phyloP scores from a whole-genome alignment of 2,113 vertebrate species.

The zebrafish (Danio rerio) region DNA sequence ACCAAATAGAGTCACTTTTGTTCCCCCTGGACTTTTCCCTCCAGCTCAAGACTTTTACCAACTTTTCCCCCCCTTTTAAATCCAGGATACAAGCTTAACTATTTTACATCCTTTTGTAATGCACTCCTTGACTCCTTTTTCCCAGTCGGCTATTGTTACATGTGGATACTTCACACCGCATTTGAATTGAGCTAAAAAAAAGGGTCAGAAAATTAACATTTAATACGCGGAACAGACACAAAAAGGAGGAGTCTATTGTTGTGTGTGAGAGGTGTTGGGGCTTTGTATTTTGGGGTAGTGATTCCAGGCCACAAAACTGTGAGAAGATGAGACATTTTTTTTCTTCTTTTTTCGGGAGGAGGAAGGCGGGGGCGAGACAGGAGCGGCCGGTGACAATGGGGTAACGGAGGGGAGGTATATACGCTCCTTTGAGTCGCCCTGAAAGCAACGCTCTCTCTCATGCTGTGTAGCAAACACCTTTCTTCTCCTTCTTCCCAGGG shows the following conservation, averaged over 20 bases:
- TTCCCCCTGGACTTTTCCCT: not conserved
- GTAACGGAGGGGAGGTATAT: conserved; percentile 51
- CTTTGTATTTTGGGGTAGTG: conserved; percentile 68
- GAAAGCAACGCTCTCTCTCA: conserved; percentile 46
- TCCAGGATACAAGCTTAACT: conserved; percentile 10
- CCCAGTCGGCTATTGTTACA: conserved; percentile 32
- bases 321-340: conserved; percentile 59
- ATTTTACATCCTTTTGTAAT: conserved; percentile 12
- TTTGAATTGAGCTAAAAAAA: conserved; percentile 38
- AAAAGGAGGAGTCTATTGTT: conserved; percentile 41
- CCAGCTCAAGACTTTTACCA: not conserved
- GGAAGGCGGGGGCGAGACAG: conserved; percentile 33
- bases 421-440: conserved; percentile 51
- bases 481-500: conserved; percentile 38
- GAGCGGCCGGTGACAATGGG: conserved; percentile 57
- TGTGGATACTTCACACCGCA: conserved; percentile 49
- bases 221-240: conserved; percentile 51
- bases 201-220: conserved; percentile 55
- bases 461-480: conserved; percentile 62
- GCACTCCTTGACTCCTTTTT: conserved; percentile 33
- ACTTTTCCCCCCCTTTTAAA: not conserved
- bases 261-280: conserved; percentile 59
- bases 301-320: conserved; percentile 66
- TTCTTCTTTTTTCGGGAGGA: conserved; percentile 4
- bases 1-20: not conserved